Conservation (phyloP, 2,888 invertebrate genomes). For the Calameuta pallipes region DNA sequence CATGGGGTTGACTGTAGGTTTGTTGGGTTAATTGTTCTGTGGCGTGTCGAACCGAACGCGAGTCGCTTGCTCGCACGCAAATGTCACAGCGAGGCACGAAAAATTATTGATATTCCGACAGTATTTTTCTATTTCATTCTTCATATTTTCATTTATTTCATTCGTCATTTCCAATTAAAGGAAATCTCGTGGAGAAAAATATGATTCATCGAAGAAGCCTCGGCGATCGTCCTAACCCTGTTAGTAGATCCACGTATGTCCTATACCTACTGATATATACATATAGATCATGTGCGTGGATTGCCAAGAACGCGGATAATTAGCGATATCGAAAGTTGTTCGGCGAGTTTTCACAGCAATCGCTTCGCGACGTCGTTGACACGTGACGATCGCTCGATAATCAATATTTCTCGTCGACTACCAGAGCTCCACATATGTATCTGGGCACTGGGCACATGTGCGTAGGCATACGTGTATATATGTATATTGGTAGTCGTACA, state of each 20-base stretch:
- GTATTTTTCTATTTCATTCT: neutral
- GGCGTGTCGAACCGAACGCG: constrained; percentile 53
- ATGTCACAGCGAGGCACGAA: constrained; percentile 55
- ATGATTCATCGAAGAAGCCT: neutral
- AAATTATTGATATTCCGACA: constrained; percentile 14
- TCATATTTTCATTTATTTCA: neutral
- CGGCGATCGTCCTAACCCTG: neutral
- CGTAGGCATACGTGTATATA: neutral
- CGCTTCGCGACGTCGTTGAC: constrained; percentile 27
- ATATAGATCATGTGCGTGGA: constrained; percentile 22
- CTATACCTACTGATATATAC: neutral
- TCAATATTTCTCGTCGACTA: constrained; percentile 23
- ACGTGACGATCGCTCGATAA: constrained; percentile 40
- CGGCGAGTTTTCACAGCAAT: constrained; percentile 44
- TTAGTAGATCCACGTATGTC: neutral
- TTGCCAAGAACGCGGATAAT: constrained; percentile 39
- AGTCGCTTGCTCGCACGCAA: constrained; percentile 56
- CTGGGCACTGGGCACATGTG: neutral
- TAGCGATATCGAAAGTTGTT: constrained; percentile 46
- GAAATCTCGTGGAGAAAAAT: neutral
- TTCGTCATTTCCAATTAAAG: neutral
- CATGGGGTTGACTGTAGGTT: constrained; percentile 44
- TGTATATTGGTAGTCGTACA: neutral
- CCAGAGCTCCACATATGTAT: neutral
- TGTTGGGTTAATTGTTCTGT: constrained; percentile 63